Evolutionary conservation across 2,797 vertebrate genomes (phyloP), one percentile per base, ranked within the genome.

Genomic region (Girardinus metallicus): DNA sequence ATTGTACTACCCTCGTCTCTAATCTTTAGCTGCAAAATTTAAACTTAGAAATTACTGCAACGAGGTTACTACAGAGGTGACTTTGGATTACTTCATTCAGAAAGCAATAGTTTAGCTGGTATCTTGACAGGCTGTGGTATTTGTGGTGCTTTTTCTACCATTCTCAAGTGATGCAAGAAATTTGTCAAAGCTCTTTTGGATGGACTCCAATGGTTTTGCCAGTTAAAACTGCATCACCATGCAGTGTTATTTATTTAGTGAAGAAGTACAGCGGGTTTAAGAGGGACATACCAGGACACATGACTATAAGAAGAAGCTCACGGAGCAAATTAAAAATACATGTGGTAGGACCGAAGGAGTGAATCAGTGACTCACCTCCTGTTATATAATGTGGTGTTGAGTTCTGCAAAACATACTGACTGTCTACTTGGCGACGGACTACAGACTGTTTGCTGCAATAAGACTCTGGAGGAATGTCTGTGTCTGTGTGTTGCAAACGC

Each of bases 341-440:
- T 91, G 86, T 79, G 57, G 71, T 34, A 18, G 6, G 3, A 77
- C 73, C 6, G 55, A 64, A 74, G 39, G 51, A 76, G 72, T 82
- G 82, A 89, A 81, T 92, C 86, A 90, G 87, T 85, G 87, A 80
- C 80, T 83, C 39, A 49, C 43, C 78, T 74, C 44, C 74, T 75
- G 77, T 93, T 93, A 93, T 75, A 85, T 85, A 92, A 93, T 72
- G 1, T 53, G 0, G 74, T 21, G 64, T 46, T 82, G 79, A 78
- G 80, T 80, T 82, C 85, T 83, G 85, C 80, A 83, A 84, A 88
- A 81, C 83, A 83, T 87, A 91, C 82, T 79, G 88, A 88, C 78
- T 75, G 83, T 84, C 78, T 39, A 66, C 80, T 43, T 34, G 64
- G 78, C n/a, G 13, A 55, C 34, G 26, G 82, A 79, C 74, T 70